Evolutionary conservation across 2,113 vertebrate genomes (phyloP).

Genomic region (Clarias gariepinus): DNA sequence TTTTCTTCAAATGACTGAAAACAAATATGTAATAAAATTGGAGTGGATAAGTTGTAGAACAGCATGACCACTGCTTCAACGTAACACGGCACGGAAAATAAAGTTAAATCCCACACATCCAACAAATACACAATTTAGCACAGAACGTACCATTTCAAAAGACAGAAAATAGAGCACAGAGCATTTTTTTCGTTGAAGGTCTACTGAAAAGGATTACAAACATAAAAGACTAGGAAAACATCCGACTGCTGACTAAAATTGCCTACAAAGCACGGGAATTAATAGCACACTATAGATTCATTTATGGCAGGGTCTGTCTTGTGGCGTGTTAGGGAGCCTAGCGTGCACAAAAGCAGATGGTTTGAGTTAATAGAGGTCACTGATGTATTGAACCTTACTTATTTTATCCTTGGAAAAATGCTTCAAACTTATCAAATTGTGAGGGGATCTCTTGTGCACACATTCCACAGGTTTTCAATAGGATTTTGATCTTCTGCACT

Average conservation of each 20-base stretch:
- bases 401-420: background rate
- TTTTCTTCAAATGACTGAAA: constrained; percentile 67
- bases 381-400: constrained; percentile 27
- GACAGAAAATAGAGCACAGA: constrained; percentile 35
- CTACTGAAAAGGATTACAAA: constrained; percentile 20
- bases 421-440: background rate
- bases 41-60: constrained; percentile 64
- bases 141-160: constrained; percentile 31
- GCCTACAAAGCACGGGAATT: background rate
- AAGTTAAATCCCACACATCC: constrained; percentile 35
- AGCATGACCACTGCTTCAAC: constrained; percentile 63
- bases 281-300: constrained; percentile 9
- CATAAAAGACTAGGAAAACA: constrained; percentile 5
- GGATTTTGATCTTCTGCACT: background rate
- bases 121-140: constrained; percentile 18
- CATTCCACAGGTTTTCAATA: background rate
- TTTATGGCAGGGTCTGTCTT: constrained; percentile 6
- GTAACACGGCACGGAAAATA: constrained; percentile 51
- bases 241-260: background rate
- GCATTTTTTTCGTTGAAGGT: constrained; percentile 4
- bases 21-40: constrained; percentile 65
- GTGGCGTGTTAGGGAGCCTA: background rate
- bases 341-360: constrained; percentile 36
- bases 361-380: constrained; percentile 43
- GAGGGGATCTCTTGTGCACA: background rate